These are phyloP conservation scores for Hypomecis atomaria DNA, from an alignment of 2,888 invertebrate genomes.

Conservation along the genomic window DNA sequence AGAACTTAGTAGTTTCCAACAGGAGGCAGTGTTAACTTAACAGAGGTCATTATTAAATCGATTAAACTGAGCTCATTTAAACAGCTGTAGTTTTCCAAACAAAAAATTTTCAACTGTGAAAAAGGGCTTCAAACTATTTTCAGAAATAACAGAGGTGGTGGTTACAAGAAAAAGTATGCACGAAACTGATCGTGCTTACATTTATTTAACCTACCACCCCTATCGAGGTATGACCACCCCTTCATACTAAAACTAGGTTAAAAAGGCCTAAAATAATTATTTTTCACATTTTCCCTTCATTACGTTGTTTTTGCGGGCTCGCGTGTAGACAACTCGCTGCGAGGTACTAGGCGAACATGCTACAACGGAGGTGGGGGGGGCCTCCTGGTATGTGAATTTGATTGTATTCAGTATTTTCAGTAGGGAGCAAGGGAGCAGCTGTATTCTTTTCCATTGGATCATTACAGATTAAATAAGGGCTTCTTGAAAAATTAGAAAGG, in stretches of 20 bases:
- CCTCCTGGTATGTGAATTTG: constrained; percentile 40
- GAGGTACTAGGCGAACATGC: constrained; percentile 75
- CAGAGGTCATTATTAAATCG: too few relatives aligned
- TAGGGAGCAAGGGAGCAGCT: constrained; percentile 13
- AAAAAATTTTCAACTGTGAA: background rate
- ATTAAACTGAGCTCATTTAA: too few relatives aligned
- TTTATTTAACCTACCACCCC: constrained; percentile 9
- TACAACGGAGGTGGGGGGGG: constrained; percentile 71
- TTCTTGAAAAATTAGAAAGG: constrained; percentile 1
- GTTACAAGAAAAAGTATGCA: background rate
- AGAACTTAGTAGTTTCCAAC: too few relatives aligned
- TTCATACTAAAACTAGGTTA: constrained; percentile 29
- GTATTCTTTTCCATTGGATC: constrained; percentile 9
- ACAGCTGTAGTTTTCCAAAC: too few relatives aligned
- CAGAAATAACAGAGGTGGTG: too few relatives aligned
- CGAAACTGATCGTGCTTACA: constrained; percentile 13
- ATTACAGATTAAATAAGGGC: constrained; percentile 2
- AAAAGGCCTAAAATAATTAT: constrained; percentile 46
- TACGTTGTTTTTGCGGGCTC: constrained; percentile 66
- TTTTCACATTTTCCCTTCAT: constrained; percentile 51
- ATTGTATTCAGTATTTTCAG: constrained; percentile 21
- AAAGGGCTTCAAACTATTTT: background rate
- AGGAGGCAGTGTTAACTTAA: too few relatives aligned
- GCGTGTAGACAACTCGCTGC: constrained; percentile 74
- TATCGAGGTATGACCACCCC: constrained; percentile 6